Percentiles rank a stretch among this genome's conserved stretches.
phyloP scores from a whole-genome alignment of 2,888 invertebrate genomes.

The Unio delphinus region DNA sequence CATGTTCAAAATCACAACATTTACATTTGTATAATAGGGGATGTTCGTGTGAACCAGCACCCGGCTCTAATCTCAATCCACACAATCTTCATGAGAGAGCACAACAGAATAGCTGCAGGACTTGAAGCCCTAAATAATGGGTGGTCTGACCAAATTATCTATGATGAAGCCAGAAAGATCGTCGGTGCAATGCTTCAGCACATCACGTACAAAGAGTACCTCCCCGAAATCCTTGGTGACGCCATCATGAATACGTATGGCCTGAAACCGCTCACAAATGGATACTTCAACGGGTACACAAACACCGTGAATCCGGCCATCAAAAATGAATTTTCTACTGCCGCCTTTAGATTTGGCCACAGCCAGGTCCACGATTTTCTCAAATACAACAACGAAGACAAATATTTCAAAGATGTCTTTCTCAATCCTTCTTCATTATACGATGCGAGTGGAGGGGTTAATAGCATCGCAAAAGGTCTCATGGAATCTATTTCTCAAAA shows the following conservation, averaged over 20 bases:
- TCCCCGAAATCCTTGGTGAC: constrained; percentile 4
- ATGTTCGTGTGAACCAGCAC: constrained; percentile 89
- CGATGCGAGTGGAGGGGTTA: background rate
- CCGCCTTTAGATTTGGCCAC: constrained; percentile 1
- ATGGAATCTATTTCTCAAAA: background rate
- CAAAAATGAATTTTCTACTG: background rate
- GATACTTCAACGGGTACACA: background rate
- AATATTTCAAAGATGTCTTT: background rate
- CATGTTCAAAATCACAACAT: background rate
- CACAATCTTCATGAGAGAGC: constrained; percentile 80
- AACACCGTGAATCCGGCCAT: background rate
- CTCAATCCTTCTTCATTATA: background rate
- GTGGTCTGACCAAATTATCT: constrained; percentile 4
- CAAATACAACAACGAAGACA: background rate
- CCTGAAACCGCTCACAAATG: background rate
- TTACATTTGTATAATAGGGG: constrained; percentile 74
- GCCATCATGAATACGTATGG: background rate
- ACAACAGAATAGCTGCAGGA: constrained; percentile 86
- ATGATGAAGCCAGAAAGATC: constrained; percentile 6
- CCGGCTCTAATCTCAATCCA: constrained; percentile 89
- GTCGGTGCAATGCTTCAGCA: constrained; percentile 6
- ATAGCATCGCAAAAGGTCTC: background rate
- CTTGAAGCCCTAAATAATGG: constrained; percentile 77
- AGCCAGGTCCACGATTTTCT: background rate
- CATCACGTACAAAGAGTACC: constrained; percentile 67